Evolutionary conservation across 2,113 vertebrate genomes (phyloP).

Genomic region (Struthidea cinerea): DNA sequence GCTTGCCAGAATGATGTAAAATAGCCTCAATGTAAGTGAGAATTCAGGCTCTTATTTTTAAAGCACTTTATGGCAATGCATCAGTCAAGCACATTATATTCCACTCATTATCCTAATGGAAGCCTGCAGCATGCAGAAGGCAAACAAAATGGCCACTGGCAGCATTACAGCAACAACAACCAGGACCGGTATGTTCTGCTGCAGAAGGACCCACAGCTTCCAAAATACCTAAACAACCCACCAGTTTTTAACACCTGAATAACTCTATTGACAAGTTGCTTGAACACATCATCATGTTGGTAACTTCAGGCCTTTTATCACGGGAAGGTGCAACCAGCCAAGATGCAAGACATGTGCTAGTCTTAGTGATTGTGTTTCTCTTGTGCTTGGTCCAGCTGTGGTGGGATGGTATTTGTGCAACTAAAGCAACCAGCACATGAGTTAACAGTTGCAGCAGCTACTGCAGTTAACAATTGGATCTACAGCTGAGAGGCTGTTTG

Average conservation of each 20-base stretch:
- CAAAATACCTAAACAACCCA: neutral
- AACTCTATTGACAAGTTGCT: neutral
- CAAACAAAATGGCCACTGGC: neutral
- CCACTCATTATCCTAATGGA: slow-evolving; percentile 26
- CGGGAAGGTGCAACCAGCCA: neutral
- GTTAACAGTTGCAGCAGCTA: neutral
- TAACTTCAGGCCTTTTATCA: neutral
- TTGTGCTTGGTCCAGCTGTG: neutral
- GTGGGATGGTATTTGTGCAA: neutral
- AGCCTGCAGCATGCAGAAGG: neutral
- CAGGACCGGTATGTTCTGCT: neutral
- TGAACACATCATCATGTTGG: neutral
- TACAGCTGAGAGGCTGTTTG: neutral
- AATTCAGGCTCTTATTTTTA: slow-evolving; percentile 51
- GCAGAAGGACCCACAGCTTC: neutral
- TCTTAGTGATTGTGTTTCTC: neutral
- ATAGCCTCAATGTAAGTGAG: slow-evolving; percentile 46
- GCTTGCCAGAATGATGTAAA: slow-evolving; percentile 57
- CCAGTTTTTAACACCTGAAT: neutral
- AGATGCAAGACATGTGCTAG: neutral
- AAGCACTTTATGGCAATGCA: slow-evolving; percentile 23
- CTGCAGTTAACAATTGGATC: neutral
- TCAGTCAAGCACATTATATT: slow-evolving; percentile 15
- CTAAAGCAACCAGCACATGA: neutral
- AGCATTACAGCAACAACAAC: neutral